Percentiles rank a stretch among this genome's conserved stretches.
These are phyloP conservation scores for Erebia ligea DNA, from an alignment of 2,888 invertebrate genomes.

Conservation along the genomic window DNA sequence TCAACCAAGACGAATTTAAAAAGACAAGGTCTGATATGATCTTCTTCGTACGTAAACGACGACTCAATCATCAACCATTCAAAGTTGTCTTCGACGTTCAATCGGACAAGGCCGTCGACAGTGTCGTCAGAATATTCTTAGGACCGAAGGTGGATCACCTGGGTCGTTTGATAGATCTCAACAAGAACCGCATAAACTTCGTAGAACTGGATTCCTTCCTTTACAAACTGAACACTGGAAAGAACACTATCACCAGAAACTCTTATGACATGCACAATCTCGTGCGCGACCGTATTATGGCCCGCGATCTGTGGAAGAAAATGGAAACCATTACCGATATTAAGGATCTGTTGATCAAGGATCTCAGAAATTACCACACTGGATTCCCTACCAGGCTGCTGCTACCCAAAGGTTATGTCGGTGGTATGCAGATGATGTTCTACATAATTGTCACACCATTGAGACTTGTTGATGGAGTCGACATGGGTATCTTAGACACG, in stretches of 20 bases:
- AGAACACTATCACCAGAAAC: constrained; percentile 85
- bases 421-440: constrained; percentile 86
- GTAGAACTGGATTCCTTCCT: constrained; percentile 86
- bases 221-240: constrained; percentile 84
- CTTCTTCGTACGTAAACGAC: constrained; percentile 83
- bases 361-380: constrained; percentile 78
- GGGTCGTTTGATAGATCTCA: constrained; percentile 82
- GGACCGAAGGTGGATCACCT: constrained; percentile 87
- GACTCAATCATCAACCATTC: constrained; percentile 86
- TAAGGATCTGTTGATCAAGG: constrained; percentile 60
- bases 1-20: constrained; percentile 74
- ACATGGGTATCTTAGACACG: constrained; percentile 64
- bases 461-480: constrained; percentile 69
- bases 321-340: constrained; percentile 79
- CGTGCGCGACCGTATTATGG: constrained; percentile 86
- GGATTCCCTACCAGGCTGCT: constrained; percentile 88
- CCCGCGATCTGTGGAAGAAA: constrained; percentile 85
- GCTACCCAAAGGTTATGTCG: constrained; percentile 87
- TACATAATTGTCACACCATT: constrained; percentile 85
- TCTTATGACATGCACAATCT: constrained; percentile 87
- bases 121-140: constrained; percentile 86
- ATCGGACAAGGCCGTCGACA: constrained; percentile 83
- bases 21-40: constrained; percentile 74
- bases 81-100: constrained; percentile 79
- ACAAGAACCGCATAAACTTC: constrained; percentile 84